Base-by-base conservation (phyloP, 2,113 vertebrate species). In the Onychorhynchus coronatus region DNA sequence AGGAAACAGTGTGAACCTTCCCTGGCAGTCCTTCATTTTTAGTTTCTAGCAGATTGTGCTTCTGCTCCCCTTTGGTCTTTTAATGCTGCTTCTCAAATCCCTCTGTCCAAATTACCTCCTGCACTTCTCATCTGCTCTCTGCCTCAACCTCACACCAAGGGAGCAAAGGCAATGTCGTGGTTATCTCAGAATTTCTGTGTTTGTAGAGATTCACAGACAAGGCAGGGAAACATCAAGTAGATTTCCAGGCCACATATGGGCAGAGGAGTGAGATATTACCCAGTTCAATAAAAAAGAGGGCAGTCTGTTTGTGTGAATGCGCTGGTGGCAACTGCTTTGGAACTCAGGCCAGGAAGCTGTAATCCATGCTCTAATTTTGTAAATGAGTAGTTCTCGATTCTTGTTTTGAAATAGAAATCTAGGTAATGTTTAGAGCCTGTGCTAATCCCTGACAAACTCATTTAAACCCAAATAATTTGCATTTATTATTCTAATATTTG, bases 171-270 rank as follows among this genome's bases (percentile, higher is more conserved):
- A 56, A 16, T 8, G 22, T 21, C 1, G 4, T 35, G 18, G 7
- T 80, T 46, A 9, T 20, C 35, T 68, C 46, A 37, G 37, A 30
- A 52, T 56, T 71, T 81, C 39, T 50, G 33, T 0, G 0, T 28
- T 67, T 2, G 0, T 50, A 35, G 52, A 39, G 39, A 8, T 59
- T 33, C 33, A 37, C 30, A 52, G 65, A 37, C 55, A 44, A 19
- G 21, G 33, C 42, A 83, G 28, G 18, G 56, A 41, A n/a, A 15
- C 11, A 14, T 11, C 12, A 37, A 47, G 41, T 44, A 72, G 80
- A 24, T 66, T 87, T 89, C n/a, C 52, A 4, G 3, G 25, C 19
- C 2, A 0, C 8, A 4, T 1, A 1, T 10, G 14, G 46, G 31
- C 70, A 73, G 74, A 85, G 14, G 53, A 76, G 28, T 0, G 1